phyloP scores from a whole-genome alignment of 2,888 invertebrate genomes.

The Drosophila cracens region DNA sequence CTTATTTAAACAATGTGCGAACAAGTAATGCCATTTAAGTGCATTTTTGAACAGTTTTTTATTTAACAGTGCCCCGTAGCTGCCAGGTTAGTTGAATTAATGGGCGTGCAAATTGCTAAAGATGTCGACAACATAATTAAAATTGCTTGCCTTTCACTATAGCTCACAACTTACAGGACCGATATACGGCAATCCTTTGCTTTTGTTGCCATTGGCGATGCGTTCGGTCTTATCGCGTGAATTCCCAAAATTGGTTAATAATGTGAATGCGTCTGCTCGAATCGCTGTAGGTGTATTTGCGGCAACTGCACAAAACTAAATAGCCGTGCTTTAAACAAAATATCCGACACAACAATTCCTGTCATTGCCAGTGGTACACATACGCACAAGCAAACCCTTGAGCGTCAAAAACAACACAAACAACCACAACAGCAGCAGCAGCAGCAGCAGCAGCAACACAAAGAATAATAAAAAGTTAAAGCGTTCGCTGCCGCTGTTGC shows the following conservation, averaged over 20 bases:
- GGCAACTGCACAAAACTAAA: slow-evolving; percentile 42
- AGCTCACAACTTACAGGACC: background rate
- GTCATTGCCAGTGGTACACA: slow-evolving; percentile 55
- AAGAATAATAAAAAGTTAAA: background rate
- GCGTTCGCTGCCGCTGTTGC: slow-evolving; percentile 7
- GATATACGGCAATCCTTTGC: background rate
- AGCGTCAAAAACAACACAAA: slow-evolving; percentile 28
- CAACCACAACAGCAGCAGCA: slow-evolving; percentile 5
- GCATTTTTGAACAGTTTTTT: background rate
- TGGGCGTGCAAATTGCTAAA: background rate
- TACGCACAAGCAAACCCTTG: slow-evolving; percentile 30
- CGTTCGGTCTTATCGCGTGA: slow-evolving; percentile 40
- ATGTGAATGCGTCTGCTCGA: slow-evolving; percentile 2
- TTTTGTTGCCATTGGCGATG: slow-evolving; percentile 27
- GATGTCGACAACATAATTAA: slow-evolving; percentile 39
- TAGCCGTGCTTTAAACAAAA: slow-evolving; percentile 43
- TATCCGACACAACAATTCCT: slow-evolving; percentile 45
- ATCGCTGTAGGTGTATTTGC: slow-evolving; percentile 37
- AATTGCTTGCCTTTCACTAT: slow-evolving; percentile 34
- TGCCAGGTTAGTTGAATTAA: background rate
- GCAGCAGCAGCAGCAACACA: slow-evolving; percentile 23
- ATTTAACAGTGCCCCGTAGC: background rate
- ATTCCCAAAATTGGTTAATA: slow-evolving; percentile 15
- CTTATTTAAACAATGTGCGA: background rate
- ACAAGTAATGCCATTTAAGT: background rate